Conservation (phyloP, 2,797 vertebrate species). For the Falco biarmicus region DNA sequence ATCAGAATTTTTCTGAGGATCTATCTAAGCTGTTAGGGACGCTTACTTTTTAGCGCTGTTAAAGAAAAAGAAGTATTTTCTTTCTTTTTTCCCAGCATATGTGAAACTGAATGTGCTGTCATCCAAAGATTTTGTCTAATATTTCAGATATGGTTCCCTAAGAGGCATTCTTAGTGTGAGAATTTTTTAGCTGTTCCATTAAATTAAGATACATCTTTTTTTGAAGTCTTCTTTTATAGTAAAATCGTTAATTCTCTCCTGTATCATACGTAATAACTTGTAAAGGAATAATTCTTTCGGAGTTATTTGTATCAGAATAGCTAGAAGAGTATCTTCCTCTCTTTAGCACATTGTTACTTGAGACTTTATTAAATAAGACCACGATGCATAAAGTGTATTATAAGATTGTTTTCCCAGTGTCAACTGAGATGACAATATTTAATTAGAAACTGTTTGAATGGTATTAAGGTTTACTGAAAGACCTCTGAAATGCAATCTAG, state of each 20-base stretch:
- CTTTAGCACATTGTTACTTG: neutral
- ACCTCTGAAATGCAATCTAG: neutral
- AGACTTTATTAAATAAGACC: neutral
- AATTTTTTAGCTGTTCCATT: neutral
- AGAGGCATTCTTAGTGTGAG: neutral
- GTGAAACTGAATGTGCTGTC: neutral
- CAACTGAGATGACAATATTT: neutral
- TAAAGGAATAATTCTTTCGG: neutral
- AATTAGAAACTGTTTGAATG: neutral
- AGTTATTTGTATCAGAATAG: neutral
- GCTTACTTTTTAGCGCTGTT: neutral
- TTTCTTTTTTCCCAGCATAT: neutral
- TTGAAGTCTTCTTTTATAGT: neutral
- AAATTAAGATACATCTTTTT: neutral
- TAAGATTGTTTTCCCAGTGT: neutral
- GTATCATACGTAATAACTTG: neutral
- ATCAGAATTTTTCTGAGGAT: fast-evolving
- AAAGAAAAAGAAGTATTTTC: neutral
- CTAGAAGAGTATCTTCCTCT: neutral
- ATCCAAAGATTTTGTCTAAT: neutral
- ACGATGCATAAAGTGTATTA: neutral
- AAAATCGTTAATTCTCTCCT: neutral
- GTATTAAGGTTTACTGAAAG: neutral
- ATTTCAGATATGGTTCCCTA: neutral
- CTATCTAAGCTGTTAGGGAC: neutral